These are phyloP conservation scores for Aplidium turbinatum DNA, from an alignment of 23 tunicate genomes.

Conservation along the genomic window DNA sequence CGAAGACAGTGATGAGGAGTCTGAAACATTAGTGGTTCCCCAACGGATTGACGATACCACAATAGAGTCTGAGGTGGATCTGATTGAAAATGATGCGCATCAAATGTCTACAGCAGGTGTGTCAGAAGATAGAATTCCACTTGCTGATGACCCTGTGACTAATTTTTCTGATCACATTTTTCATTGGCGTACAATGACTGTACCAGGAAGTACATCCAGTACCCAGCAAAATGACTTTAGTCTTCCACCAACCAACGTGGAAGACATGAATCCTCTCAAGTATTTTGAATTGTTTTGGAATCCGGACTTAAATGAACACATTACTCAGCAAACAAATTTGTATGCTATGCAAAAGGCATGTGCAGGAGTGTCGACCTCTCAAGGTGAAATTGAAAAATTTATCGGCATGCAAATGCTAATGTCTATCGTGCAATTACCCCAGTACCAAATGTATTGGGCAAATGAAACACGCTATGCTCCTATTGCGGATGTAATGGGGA, in stretches of 20 bases:
- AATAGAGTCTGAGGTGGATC: too few relatives aligned
- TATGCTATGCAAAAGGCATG: background rate
- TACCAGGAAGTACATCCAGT: background rate
- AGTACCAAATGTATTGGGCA: conserved; percentile 18
- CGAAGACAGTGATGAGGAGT: conserved; percentile 6
- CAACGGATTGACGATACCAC: conserved; percentile 3
- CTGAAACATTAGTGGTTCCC: background rate
- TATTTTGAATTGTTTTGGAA: conserved; percentile 22
- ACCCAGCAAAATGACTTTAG: background rate
- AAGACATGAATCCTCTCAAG: conserved; percentile 1
- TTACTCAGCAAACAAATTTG: background rate
- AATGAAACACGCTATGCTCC: background rate
- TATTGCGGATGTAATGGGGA: conserved; percentile 14
- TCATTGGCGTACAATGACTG: conserved; percentile 4
- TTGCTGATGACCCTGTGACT: too few relatives aligned
- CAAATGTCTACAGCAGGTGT: too few relatives aligned
- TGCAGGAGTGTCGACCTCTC: background rate
- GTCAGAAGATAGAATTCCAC: too few relatives aligned
- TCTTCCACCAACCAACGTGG: background rate
- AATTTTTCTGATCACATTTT: conserved; percentile 3
- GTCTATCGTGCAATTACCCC: background rate
- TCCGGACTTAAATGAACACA: background rate
- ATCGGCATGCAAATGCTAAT: conserved; percentile 14
- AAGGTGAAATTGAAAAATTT: conserved; percentile 24
- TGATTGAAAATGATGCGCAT: too few relatives aligned